Evolutionary conservation across 1,140 invertebrate species (phyloP).

Genomic region (Anoplophora glabripennis): DNA sequence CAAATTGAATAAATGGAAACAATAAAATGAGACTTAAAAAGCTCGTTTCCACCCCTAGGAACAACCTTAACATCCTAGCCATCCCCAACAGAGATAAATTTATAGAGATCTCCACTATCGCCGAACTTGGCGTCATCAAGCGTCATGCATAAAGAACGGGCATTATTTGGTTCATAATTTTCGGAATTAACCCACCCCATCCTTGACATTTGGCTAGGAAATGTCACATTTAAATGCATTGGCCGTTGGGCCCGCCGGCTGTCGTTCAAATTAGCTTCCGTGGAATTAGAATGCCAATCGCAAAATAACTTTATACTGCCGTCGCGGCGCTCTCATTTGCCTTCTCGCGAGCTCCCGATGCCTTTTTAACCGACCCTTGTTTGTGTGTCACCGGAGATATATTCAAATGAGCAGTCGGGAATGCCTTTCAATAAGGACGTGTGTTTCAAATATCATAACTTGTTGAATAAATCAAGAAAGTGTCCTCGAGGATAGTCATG

Average conservation of each 20-base stretch:
- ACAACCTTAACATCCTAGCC: too few species aligned
- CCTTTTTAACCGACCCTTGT: background rate
- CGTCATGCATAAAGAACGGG: constrained; percentile 15
- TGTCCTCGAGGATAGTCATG: too few species aligned
- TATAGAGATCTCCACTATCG: too few species aligned
- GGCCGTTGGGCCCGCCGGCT: constrained; percentile 10
- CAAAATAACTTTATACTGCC: background rate
- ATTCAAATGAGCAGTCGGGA: constrained; percentile 6
- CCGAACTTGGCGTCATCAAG: background rate
- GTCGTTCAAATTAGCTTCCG: constrained; percentile 14
- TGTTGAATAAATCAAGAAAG: too few species aligned
- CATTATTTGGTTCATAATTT: too few species aligned
- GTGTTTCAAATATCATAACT: constrained; percentile 6
- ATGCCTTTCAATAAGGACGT: constrained; percentile 8
- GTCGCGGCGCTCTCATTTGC: constrained; percentile 10
- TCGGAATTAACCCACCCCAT: background rate
- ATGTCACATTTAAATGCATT: constrained; percentile 15
- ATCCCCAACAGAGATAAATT: too few species aligned
- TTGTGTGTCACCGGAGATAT: constrained; percentile 10
- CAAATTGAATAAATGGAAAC: too few species aligned
- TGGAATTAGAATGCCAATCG: background rate
- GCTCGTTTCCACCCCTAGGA: too few species aligned
- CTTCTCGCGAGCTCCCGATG: constrained; percentile 5
- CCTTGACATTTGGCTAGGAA: constrained; percentile 14
- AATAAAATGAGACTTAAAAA: too few species aligned